Evolutionary conservation across 2,797 vertebrate species (phyloP).

Genomic region (Merluccius polli): DNA sequence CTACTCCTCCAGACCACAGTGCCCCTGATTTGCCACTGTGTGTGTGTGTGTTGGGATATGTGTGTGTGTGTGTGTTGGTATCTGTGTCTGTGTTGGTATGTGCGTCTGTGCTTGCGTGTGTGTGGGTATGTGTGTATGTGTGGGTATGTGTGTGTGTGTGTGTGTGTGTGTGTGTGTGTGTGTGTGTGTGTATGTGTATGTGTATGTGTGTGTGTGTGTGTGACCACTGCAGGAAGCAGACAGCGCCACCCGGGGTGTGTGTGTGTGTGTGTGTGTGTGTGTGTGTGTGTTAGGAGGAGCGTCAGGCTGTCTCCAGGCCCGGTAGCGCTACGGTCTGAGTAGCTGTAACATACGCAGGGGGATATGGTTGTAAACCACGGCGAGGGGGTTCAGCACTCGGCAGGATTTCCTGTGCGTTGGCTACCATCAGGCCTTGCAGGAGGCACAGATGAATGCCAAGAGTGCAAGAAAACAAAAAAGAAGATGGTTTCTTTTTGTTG

Average conservation of each 20-base stretch:
- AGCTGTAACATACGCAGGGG: neutral
- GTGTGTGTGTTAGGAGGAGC: neutral
- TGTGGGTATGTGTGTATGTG: neutral
- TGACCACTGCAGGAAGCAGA: neutral
- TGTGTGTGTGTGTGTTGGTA: constrained; percentile 22
- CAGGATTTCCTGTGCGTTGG: neutral
- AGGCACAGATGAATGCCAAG: neutral
- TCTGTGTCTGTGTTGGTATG: neutral
- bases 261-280: too few species aligned
- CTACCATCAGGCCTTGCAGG: neutral
- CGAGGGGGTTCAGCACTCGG: neutral
- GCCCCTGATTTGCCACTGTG: constrained; percentile 9
- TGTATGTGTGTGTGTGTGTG: neutral
- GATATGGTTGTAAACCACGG: neutral
- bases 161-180: neutral
- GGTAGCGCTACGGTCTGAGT: neutral
- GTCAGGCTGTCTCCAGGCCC: neutral
- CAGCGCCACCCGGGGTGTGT: neutral
- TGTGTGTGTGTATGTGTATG: neutral
- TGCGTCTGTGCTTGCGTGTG: too few species aligned
- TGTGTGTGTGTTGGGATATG: constrained; percentile 42
- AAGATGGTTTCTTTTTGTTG: neutral
- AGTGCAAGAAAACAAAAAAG: too few species aligned
- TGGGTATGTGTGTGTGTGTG: too few species aligned
- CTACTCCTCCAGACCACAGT: constrained; percentile 43